phyloP scores from a whole-genome alignment of 2,113 vertebrate species.

The Chionodraco myersi region DNA sequence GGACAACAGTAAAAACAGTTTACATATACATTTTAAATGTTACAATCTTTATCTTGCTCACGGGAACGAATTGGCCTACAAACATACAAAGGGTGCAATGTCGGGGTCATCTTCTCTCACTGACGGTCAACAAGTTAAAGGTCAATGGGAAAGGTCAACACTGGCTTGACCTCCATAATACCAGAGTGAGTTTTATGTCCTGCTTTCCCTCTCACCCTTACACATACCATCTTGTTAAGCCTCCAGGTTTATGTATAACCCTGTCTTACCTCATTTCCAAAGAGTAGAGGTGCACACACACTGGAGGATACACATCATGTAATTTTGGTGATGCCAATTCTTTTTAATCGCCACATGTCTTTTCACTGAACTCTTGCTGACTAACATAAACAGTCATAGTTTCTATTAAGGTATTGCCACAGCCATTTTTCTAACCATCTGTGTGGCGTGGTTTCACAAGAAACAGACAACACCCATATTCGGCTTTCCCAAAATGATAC shows the following conservation, averaged over 20 bases:
- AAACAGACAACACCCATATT: slow-evolving; percentile 61
- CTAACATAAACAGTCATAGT: slow-evolving; percentile 33
- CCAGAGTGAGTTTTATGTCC: slow-evolving; percentile 37
- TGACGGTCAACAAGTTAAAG: slow-evolving; percentile 50
- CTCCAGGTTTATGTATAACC: background rate
- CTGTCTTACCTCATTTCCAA: slow-evolving; percentile 20
- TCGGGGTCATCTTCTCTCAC: slow-evolving; percentile 43
- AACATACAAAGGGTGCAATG: slow-evolving; percentile 28
- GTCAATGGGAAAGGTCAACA: slow-evolving; percentile 34
- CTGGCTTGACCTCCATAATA: slow-evolving; percentile 30
- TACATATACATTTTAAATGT: background rate
- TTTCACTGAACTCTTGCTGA: slow-evolving; percentile 26
- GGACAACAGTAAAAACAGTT: background rate
- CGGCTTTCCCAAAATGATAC: slow-evolving; percentile 64
- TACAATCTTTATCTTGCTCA: background rate
- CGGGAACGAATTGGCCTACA: slow-evolving; percentile 27
- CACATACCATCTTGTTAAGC: slow-evolving; percentile 15
- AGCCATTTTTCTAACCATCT: slow-evolving; percentile 35
- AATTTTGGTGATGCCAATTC: slow-evolving; percentile 30
- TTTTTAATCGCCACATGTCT: background rate
- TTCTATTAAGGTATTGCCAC: slow-evolving; percentile 26
- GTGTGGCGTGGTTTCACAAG: slow-evolving; percentile 50
- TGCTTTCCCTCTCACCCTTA: slow-evolving; percentile 30
- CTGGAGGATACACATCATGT: slow-evolving; percentile 27
- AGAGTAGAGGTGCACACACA: background rate